Base-by-base conservation (phyloP, 2,113 vertebrate genomes). In the Cranoglanis bouderius region DNA sequence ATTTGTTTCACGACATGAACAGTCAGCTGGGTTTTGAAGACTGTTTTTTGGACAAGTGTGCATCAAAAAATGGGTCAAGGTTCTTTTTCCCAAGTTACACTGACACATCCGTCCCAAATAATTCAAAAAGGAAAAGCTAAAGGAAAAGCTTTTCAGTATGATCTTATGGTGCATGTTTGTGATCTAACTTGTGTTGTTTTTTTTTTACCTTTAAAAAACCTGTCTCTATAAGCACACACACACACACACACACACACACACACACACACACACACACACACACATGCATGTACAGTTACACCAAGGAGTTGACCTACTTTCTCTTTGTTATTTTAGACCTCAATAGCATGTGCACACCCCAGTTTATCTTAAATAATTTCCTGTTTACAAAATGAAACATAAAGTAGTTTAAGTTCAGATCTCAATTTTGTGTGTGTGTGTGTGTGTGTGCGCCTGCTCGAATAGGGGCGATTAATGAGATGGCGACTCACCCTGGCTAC, bases 401-500 rank as follows among this genome's bases (percentile, higher is more conserved):
- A 26, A 14, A 43, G 70, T 2, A 10, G 10, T 75, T 43, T 13
- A 75, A 2, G 14, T 51, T 49, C 26, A 51, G 10, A 29, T 21
- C 21, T 43, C 18, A 74, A 8, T 2, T 43, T 13, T 57, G 1
- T 65, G 0, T 24, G 35, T 46, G 9, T 21, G 1, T 53, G 0
- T 24, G 19, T 61, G 9, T 61, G 38, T 43, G 26, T 85, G 46
- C 63, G 35, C 43, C 12, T 70, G 21, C 85, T 21, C 70, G 19
- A 29, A 8, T 88, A 99, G 98, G 98, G 43, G 97, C 98, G 2
- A 96, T 99, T 92, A 99, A 99, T 51, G 98, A 99, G 92, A 99
- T 99, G 97, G 97, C 97, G 91, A 99, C 98, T 29, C 98, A 99
- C 61, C 96, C 97, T 0, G 98, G 98, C 6, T 99, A 99, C 95